phyloP scores from a whole-genome alignment of 2,797 vertebrate genomes.

The Poeciliopsis presidionis region DNA sequence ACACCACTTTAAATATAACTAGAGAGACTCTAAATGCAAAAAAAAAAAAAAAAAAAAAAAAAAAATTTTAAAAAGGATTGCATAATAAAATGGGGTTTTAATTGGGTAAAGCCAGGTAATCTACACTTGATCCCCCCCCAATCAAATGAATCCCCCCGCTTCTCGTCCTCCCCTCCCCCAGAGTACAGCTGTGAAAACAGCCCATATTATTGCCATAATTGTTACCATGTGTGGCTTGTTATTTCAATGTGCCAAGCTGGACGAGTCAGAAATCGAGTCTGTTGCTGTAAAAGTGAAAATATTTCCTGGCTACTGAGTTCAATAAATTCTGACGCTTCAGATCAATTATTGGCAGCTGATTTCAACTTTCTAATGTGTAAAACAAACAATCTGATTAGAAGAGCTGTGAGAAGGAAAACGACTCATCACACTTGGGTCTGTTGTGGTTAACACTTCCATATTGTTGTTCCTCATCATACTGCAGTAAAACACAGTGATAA shows the following conservation, averaged over 20 bases:
- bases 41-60: not conserved
- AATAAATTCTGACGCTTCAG: constrained; percentile 31
- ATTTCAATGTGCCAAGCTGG: constrained; percentile 72
- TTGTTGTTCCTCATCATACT: constrained; percentile 35
- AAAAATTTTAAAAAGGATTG: not conserved
- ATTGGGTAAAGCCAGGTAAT: not conserved
- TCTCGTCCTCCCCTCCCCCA: constrained; percentile 42
- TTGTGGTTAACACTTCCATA: constrained; percentile 38
- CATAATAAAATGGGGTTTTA: not conserved
- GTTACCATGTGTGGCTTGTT: constrained; percentile 75
- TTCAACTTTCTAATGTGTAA: not conserved
- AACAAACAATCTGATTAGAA: not conserved
- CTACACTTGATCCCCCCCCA: constrained; percentile 1
- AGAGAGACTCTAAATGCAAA: not conserved
- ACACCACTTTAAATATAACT: not conserved
- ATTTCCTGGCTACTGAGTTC: constrained; percentile 73
- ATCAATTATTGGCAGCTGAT: constrained; percentile 55
- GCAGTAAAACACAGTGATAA: constrained; percentile 29
- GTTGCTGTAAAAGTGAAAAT: constrained; percentile 45
- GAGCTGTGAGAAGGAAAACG: not conserved
- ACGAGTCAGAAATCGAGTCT: constrained; percentile 59
- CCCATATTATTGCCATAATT: constrained; percentile 73
- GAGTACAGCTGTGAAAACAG: constrained; percentile 82
- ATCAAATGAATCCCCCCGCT: constrained; percentile 44
- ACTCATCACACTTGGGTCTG: constrained; percentile 21